phyloP scores from a whole-genome alignment of 2,888 invertebrate genomes.

The Lottia scabra region DNA sequence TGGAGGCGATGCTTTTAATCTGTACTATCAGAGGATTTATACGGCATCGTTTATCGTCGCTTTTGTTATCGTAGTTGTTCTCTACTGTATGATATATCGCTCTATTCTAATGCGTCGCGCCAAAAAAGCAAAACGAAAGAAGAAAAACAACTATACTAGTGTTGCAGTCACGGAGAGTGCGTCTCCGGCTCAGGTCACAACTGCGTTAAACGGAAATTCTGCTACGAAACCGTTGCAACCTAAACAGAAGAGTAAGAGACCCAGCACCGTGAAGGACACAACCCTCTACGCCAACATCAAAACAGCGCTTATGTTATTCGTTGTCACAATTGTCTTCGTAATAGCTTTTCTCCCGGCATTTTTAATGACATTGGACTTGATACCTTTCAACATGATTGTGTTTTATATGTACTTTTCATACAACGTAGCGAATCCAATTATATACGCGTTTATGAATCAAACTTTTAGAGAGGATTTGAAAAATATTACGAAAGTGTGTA shows the following conservation, averaged over 20 bases:
- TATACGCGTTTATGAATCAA: slow-evolving; percentile 68
- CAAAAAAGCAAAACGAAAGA: slow-evolving; percentile 32
- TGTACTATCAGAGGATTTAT: slow-evolving; percentile 37
- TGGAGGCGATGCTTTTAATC: neutral
- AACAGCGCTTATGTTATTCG: slow-evolving; percentile 67
- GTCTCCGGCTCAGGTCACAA: neutral
- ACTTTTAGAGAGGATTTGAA: slow-evolving; percentile 62
- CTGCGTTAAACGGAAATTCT: neutral
- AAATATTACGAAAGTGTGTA: slow-evolving; percentile 30
- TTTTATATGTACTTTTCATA: slow-evolving; percentile 67
- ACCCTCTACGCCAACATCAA: slow-evolving; percentile 58
- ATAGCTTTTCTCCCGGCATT: slow-evolving; percentile 64
- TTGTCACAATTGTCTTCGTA: slow-evolving; percentile 65
- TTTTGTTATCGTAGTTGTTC: slow-evolving; percentile 47
- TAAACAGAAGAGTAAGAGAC: slow-evolving; percentile 23
- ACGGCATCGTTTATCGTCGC: slow-evolving; percentile 47
- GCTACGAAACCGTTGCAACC: slow-evolving; percentile 1
- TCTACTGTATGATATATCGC: slow-evolving; percentile 60
- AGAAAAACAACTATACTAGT: slow-evolving; percentile 29
- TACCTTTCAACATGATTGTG: slow-evolving; percentile 48
- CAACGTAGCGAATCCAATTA: slow-evolving; percentile 66
- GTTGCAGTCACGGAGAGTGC: slow-evolving; percentile 16
- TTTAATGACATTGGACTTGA: slow-evolving; percentile 54
- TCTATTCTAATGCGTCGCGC: slow-evolving; percentile 49
- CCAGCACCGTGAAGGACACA: slow-evolving; percentile 36